These are phyloP conservation scores for Eupithecia tripunctaria DNA, from an alignment of 2,888 invertebrate genomes.

Conservation along the genomic window DNA sequence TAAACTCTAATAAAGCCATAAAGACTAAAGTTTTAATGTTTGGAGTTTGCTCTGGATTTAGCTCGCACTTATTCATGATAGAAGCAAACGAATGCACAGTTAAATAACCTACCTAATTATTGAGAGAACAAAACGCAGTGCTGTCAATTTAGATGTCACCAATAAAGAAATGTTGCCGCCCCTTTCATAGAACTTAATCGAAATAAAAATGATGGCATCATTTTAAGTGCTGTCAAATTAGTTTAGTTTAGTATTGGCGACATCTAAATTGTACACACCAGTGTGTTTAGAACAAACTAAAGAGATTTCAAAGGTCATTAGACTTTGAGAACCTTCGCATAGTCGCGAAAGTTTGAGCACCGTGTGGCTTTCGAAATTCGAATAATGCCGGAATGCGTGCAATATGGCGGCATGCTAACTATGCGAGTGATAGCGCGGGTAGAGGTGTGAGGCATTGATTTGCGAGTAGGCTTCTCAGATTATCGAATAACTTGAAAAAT, in stretches of 20 bases:
- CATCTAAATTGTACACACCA: too few species aligned
- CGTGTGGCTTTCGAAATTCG: slow-evolving; percentile 18
- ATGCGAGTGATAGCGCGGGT: slow-evolving; percentile 3
- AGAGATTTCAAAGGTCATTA: slow-evolving; percentile 16
- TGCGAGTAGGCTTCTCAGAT: not conserved
- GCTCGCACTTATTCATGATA: not conserved
- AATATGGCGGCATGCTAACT: slow-evolving; percentile 12
- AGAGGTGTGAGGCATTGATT: slow-evolving; percentile 15
- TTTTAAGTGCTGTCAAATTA: too few species aligned
- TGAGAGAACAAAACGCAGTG: slow-evolving; percentile 2
- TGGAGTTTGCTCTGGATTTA: not conserved
- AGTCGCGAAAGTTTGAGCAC: slow-evolving; percentile 20
- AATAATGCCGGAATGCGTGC: slow-evolving; percentile 17
- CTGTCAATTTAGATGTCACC: too few species aligned
- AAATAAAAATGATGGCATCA: too few species aligned
- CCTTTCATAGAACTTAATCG: too few species aligned
- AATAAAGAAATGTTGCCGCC: too few species aligned
- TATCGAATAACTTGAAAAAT: not conserved
- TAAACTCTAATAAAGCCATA: slow-evolving; percentile 9
- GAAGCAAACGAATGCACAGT: slow-evolving; percentile 2
- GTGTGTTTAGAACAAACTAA: slow-evolving; percentile 8
- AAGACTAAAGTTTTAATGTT: slow-evolving; percentile 10
- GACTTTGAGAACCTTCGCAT: slow-evolving; percentile 14
- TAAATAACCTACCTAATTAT: not conserved
- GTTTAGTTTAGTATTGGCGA: too few species aligned